Percentiles rank a stretch among this genome's conserved stretches.
Evolutionary conservation across 1,140 invertebrate genomes (phyloP).

Genomic region (Drosophila ercepeae): DNA sequence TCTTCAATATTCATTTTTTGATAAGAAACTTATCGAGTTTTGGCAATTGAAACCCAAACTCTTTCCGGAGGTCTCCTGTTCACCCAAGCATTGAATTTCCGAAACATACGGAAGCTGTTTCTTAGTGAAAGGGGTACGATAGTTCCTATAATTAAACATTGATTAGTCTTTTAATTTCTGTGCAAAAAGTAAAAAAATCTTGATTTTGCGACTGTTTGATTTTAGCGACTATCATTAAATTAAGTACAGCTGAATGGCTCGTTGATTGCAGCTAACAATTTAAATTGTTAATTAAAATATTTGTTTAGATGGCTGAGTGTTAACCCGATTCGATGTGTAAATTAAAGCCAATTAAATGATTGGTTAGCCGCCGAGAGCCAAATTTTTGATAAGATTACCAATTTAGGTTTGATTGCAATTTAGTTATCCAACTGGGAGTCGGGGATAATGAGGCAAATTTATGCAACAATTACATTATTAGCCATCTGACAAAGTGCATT

Average conservation of each 20-base stretch:
- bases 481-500: slow-evolving; percentile 25
- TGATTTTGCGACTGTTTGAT: slow-evolving; percentile 25
- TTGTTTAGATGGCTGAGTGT: slow-evolving; percentile 27
- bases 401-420: slow-evolving; percentile 18
- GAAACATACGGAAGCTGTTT: slow-evolving; percentile 17
- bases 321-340: slow-evolving; percentile 38
- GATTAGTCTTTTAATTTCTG: slow-evolving; percentile 2
- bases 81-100: slow-evolving; percentile 7
- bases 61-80: slow-evolving; percentile 4
- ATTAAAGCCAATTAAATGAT: slow-evolving; percentile 42
- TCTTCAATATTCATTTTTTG: slow-evolving; percentile 1
- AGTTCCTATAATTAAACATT: slow-evolving; percentile 40
- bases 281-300: slow-evolving; percentile 39
- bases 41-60: slow-evolving; percentile 2
- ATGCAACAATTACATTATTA: not conserved
- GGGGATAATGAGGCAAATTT: not conserved
- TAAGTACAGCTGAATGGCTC: slow-evolving; percentile 13
- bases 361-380: slow-evolving; percentile 22
- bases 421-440: slow-evolving; percentile 16
- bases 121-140: not conserved
- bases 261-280: slow-evolving; percentile 4
- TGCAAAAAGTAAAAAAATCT: slow-evolving; percentile 10
- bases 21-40: slow-evolving; percentile 40
- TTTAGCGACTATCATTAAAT: slow-evolving; percentile 2
- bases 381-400: slow-evolving; percentile 36